phyloP scores from a whole-genome alignment of 1,140 invertebrate genomes.

The Solenopsis invicta region DNA sequence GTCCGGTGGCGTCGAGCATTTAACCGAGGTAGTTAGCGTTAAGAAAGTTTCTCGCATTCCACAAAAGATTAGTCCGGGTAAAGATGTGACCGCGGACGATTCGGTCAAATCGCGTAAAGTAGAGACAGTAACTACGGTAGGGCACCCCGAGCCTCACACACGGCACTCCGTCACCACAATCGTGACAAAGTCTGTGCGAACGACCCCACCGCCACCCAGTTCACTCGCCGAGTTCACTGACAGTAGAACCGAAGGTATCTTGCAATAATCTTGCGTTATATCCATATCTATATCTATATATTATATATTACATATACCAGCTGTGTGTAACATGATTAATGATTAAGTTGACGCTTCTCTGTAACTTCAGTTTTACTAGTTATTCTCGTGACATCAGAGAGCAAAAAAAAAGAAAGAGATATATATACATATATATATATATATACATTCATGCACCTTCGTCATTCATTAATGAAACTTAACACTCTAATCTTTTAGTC shows the following conservation, averaged over 20 bases:
- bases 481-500: slow-evolving; percentile 72
- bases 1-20: slow-evolving; percentile 30
- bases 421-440: slow-evolving; percentile 6
- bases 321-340: slow-evolving; percentile 87
- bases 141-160: slow-evolving; percentile 85
- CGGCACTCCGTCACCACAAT: slow-evolving; percentile 86
- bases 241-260: slow-evolving; percentile 87
- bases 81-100: slow-evolving; percentile 68
- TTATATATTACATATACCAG: slow-evolving; percentile 85
- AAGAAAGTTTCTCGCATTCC: slow-evolving; percentile 82
- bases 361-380: slow-evolving; percentile 85
- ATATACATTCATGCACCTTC: slow-evolving; percentile 77
- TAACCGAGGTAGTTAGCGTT: slow-evolving; percentile 51
- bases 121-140: slow-evolving; percentile 78
- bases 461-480: slow-evolving; percentile 77
- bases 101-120: slow-evolving; percentile 66
- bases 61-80: slow-evolving; percentile 76
- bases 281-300: slow-evolving; percentile 69
- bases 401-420: slow-evolving; percentile 55
- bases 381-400: slow-evolving; percentile 75
- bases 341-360: slow-evolving; percentile 85
- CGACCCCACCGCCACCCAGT: slow-evolving; percentile 87
- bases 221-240: slow-evolving; percentile 86
- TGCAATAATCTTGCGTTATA: slow-evolving; percentile 86
- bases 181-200: slow-evolving; percentile 87